Evolutionary conservation across 2,888 invertebrate genomes (phyloP).

Genomic region (Orthosia incerta): DNA sequence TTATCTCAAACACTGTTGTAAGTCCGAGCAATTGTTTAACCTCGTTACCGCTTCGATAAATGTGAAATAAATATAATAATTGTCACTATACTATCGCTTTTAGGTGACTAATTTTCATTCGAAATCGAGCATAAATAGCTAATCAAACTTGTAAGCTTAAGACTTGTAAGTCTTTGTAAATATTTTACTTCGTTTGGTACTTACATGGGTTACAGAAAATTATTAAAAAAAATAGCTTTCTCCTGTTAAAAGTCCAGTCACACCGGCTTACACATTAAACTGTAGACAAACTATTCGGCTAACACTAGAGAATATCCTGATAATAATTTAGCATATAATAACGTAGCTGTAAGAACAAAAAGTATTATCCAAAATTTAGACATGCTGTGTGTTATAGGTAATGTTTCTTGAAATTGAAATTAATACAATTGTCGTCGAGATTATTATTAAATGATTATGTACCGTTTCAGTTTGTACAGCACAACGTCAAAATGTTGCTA

Average conservation of each 20-base stretch:
- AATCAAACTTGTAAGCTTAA: slow-evolving; percentile 83
- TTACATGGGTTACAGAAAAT: slow-evolving; percentile 73
- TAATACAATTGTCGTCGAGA: slow-evolving; percentile 78
- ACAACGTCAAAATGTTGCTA: slow-evolving; percentile 71
- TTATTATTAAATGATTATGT: slow-evolving; percentile 71
- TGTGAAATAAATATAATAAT: slow-evolving; percentile 80
- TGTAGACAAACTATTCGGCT: slow-evolving; percentile 82
- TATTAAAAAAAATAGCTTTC: slow-evolving; percentile 74
- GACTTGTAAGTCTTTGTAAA: slow-evolving; percentile 85
- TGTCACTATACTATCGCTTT: slow-evolving; percentile 86
- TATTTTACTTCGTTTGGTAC: slow-evolving; percentile 80
- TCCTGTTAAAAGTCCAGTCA: slow-evolving; percentile 74
- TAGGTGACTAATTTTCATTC: slow-evolving; percentile 83
- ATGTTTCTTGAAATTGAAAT: slow-evolving; percentile 82
- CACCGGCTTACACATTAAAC: slow-evolving; percentile 81
- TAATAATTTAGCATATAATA: slow-evolving; percentile 88
- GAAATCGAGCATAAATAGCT: slow-evolving; percentile 74
- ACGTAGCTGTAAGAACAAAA: slow-evolving; percentile 87
- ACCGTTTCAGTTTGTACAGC: slow-evolving; percentile 69
- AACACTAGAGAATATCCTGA: slow-evolving; percentile 85
- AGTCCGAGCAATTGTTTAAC: slow-evolving; percentile 80
- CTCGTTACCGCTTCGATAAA: slow-evolving; percentile 84
- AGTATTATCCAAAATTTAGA: slow-evolving; percentile 90
- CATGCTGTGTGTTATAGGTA: slow-evolving; percentile 87
- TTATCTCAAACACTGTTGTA: slow-evolving; percentile 73